Base-by-base conservation (phyloP, 1,140 invertebrate genomes). In the Drosophila leontia region DNA sequence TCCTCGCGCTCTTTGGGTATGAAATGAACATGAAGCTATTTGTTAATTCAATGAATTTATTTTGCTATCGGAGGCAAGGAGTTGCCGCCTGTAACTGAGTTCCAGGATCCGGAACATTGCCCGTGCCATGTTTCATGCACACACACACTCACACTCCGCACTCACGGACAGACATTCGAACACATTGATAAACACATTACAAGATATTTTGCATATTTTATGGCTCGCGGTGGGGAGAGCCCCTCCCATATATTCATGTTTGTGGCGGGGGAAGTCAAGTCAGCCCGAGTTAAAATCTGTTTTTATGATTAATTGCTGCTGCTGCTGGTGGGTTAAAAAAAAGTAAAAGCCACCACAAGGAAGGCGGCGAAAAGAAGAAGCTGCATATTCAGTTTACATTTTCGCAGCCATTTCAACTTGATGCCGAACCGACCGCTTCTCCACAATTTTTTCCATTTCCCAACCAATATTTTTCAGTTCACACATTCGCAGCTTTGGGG, bases 151-250 rank as follows among this genome's bases (percentile, higher is more conserved):
- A 23, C 50, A 55, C 37, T 4, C 4, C 23, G 6, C 47, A 32
- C 26, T 51, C 29, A 51, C 48, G 29, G 50, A 35, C 50, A 53
- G 47, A 12, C 41, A 84, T 75, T 69, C 76, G 57, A 72, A 68
- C 79, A 75, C 79, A 82, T 61, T 86, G 82, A 86, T 86, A 82
- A 86, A 82, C 82, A 82, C 83, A 86, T 86, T 86, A 86, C 82
- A 86, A 82, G 83, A 86, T 86, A 86, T 87, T 86, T 87, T 87
- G 83, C 83, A 82, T 82, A 86, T 87, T 86, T 86, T 82, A 87
- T 86, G 67, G 58, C 17, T 50, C 67, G 69, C 37, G 34, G 60
- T n/a, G 34, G 19, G 42, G 13, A 17, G 56, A 23, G 47, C 15
- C 23, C 37, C 44, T 23, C n/a, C 35, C 13, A 55, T 37, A 39